Conservation (phyloP, 2,888 invertebrate species). For the Diachrysia chrysitis region DNA sequence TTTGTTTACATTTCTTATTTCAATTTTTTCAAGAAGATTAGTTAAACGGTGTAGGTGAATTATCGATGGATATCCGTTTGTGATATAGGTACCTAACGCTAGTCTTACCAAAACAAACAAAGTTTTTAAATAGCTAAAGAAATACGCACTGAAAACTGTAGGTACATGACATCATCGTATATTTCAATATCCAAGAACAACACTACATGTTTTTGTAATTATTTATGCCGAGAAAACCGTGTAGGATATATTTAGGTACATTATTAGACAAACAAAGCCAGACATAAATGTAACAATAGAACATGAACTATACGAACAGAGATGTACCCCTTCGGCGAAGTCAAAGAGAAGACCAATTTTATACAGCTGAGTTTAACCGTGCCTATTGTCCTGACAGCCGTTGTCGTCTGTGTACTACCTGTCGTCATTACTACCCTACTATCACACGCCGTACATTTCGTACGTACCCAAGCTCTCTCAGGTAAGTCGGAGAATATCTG, state of each 20-base stretch:
- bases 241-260: conserved; percentile 1
- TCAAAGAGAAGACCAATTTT: conserved; percentile 8
- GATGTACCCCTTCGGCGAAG: neutral
- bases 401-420: conserved; percentile 84
- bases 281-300: conserved; percentile 3
- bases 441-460: conserved; percentile 81
- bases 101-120: conserved; percentile 57
- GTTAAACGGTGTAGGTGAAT: neutral
- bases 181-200: conserved; percentile 34
- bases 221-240: neutral
- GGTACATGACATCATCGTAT: conserved; percentile 53
- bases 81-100: conserved; percentile 21
- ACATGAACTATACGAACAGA: neutral
- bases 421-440: conserved; percentile 78
- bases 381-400: conserved; percentile 75
- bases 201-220: conserved; percentile 14
- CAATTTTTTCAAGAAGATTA: conserved; percentile 5
- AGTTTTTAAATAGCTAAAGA: conserved; percentile 47
- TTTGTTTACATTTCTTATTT: conserved; percentile 33
- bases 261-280: conserved; percentile 2
- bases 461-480: conserved; percentile 83
- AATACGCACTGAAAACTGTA: conserved; percentile 24
- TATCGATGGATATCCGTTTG: conserved; percentile 13
- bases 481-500: conserved; percentile 74
- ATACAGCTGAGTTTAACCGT: conserved; percentile 44